phyloP scores from a whole-genome alignment of 53 echinoderm and acorn worm genomes.

The Antedon mediterranea region DNA sequence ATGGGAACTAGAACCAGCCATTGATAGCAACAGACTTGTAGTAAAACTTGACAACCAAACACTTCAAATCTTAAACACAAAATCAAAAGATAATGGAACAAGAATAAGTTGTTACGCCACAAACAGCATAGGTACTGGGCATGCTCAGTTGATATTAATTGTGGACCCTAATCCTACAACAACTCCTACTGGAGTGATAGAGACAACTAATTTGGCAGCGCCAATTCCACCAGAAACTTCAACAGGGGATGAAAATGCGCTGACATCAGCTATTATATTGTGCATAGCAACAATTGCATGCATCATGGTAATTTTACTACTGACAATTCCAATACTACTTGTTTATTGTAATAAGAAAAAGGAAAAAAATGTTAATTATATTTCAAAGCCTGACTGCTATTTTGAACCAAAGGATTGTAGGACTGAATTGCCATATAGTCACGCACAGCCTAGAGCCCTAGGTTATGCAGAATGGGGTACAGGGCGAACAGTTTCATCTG shows the following conservation, averaged over 20 bases:
- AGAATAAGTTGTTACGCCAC: slow-evolving; percentile 56
- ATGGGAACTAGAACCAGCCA: slow-evolving; percentile 34
- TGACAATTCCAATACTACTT: neutral
- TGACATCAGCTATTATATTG: neutral
- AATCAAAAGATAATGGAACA: slow-evolving; percentile 35
- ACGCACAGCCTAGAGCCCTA: neutral
- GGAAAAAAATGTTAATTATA: neutral
- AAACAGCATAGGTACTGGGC: slow-evolving; percentile 32
- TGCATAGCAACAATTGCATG: neutral
- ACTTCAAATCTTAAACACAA: slow-evolving; percentile 24
- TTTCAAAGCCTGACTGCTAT: neutral
- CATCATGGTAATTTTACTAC: neutral
- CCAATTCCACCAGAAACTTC: neutral
- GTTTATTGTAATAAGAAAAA: neutral
- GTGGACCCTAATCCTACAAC: slow-evolving; percentile 17
- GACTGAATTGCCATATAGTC: neutral
- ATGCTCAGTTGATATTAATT: slow-evolving; percentile 8
- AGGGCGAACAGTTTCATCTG: neutral
- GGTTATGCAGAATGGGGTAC: neutral
- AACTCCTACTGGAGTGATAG: neutral
- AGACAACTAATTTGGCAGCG: neutral
- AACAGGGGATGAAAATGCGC: neutral
- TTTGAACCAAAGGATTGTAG: neutral
- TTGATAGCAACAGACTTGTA: slow-evolving; percentile 26
- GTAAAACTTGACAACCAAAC: slow-evolving; percentile 19